phyloP scores from a whole-genome alignment of 2,113 vertebrate species.

The Leptosomus discolor region DNA sequence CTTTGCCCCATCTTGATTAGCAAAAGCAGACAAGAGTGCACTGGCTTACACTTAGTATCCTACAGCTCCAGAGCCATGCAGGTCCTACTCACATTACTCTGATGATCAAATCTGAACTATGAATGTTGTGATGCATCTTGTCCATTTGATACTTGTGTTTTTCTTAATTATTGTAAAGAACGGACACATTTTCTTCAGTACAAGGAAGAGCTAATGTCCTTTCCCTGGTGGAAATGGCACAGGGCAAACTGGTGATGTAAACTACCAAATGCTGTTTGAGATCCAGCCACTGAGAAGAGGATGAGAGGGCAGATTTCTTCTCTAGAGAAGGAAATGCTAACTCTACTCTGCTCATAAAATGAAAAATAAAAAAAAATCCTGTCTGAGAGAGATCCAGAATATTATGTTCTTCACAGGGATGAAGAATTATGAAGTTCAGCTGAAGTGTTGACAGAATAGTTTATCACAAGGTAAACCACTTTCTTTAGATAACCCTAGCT shows the following conservation, averaged over 20 bases:
- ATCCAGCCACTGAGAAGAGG: not conserved
- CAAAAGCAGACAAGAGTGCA: not conserved
- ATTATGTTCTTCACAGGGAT: not conserved
- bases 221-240: not conserved
- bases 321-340: not conserved
- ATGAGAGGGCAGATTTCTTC: not conserved
- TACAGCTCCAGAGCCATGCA: not conserved
- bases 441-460: conserved; percentile 26
- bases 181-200: not conserved
- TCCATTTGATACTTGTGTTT: not conserved
- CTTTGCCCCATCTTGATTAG: accelerated
- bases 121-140: not conserved
- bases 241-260: not conserved
- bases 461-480: not conserved
- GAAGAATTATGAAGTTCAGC: conserved; percentile 19
- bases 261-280: not conserved
- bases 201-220: not conserved
- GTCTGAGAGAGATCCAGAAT: not conserved
- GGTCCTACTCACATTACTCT: not conserved
- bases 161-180: not conserved
- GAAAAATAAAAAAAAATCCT: not conserved
- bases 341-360: not conserved
- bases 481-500: not conserved
- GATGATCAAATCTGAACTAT: not conserved
- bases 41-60: not conserved